Evolutionary conservation across 2,797 vertebrate species (phyloP).

Genomic region (Lagorchestes hirsutus): DNA sequence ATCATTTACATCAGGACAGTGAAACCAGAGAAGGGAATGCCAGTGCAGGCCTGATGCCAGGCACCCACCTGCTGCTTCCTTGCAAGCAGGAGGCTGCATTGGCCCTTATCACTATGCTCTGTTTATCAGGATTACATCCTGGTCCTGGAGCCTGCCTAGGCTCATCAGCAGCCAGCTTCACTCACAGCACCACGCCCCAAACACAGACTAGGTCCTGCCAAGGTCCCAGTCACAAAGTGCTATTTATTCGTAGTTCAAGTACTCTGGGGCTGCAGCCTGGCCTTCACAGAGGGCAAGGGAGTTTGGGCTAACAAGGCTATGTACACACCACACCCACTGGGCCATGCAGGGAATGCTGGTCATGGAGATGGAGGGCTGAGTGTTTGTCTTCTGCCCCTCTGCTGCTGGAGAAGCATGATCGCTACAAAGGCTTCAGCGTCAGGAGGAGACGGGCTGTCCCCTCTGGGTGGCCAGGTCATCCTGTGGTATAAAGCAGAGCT

Average conservation of each 20-base stretch:
- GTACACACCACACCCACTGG: not conserved
- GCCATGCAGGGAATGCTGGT: constrained; percentile 24
- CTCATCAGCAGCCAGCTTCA: not conserved
- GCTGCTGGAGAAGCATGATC: not conserved
- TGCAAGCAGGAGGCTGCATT: not conserved
- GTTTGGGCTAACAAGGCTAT: not conserved
- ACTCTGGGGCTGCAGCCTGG: constrained; percentile 29
- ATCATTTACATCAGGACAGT: not conserved
- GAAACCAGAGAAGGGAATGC: not conserved
- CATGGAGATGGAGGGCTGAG: constrained; percentile 9
- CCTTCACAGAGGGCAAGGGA: constrained; percentile 17
- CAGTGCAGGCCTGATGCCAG: not conserved
- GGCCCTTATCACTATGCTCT: not conserved
- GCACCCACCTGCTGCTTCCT: not conserved
- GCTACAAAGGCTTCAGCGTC: not conserved
- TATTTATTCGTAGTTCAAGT: constrained; percentile 53
- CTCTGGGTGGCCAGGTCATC: not conserved
- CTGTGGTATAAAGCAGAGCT: not conserved
- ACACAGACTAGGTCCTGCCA: not conserved
- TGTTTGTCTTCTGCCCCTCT: constrained; percentile 34
- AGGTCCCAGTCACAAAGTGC: not conserved
- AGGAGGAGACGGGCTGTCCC: not conserved
- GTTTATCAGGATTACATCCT: not conserved
- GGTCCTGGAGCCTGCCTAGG: not conserved
- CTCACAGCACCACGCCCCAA: not conserved